These are phyloP conservation scores for Vulpes ferrilata DNA, from an alignment of 2,113 vertebrate genomes.

Conservation along the genomic window DNA sequence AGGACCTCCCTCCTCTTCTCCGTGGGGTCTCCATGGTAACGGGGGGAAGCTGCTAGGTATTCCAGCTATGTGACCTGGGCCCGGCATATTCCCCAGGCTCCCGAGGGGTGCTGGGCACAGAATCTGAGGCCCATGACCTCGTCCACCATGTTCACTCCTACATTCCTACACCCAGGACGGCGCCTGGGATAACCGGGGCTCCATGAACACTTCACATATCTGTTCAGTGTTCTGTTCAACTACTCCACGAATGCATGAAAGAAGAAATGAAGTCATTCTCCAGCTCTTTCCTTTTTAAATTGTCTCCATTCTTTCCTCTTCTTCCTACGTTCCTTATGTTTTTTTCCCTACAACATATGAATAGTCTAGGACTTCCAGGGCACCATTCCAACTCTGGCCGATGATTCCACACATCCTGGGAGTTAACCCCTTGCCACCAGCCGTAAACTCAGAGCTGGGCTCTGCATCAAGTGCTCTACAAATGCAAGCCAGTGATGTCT, in stretches of 20 bases:
- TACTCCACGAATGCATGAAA: not conserved
- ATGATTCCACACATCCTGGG: not conserved
- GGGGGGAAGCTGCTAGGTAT: not conserved
- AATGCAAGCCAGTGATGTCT: not conserved
- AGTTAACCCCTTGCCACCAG: not conserved
- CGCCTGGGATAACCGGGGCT: not conserved
- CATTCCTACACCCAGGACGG: too few relatives aligned
- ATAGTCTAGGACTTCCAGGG: not conserved
- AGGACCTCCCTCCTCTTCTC: not conserved
- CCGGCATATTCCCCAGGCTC: not conserved
- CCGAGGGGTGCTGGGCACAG: not conserved
- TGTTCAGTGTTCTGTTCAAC: not conserved
- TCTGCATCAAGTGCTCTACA: not conserved
- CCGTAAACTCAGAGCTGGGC: not conserved
- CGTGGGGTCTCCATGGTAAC: constrained; percentile 65
- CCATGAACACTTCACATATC: not conserved
- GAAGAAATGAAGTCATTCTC: not conserved
- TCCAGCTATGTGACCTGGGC: constrained; percentile 50
- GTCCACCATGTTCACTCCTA: not conserved
- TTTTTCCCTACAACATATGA: not conserved
- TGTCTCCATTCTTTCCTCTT: not conserved
- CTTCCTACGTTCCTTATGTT: not conserved
- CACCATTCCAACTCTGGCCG: not conserved
- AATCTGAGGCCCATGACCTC: not conserved
- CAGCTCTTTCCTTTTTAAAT: constrained; percentile 21